Evolutionary conservation across 2,797 vertebrate species (phyloP), one percentile per base, ranked within the genome.

Genomic region (Coregonus suidteri): DNA sequence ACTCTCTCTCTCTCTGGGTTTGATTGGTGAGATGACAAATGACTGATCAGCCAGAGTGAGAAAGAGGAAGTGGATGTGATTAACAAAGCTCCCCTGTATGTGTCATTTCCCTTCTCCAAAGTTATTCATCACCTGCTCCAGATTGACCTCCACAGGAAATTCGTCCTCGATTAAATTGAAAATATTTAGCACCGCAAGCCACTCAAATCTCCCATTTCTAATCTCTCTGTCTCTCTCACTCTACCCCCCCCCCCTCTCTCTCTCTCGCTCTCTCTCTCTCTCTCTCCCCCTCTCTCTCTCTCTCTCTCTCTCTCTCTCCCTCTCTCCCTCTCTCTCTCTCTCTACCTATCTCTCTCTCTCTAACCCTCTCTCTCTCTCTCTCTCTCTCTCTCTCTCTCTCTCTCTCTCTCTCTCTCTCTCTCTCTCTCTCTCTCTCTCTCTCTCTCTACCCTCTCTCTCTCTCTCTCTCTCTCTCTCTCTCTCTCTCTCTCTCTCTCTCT

Each of bases 91-190:
- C 31, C 18, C 30, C 15, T 56, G 70, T 72, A 56, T 16, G 52
- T 73, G 71, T 73, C 71, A 56, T 30, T 34, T 53, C 71, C 52
- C 56, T 1, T 35, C 52, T 54, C 3, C 13, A 30, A 52, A 56
- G 52, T 56, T 31, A 34, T 73, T 73, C 30, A 73, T 73, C 71
- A 73, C 25, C 30, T 35, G 52, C 25, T 31, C 7, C 52, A 73
- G 52, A 73, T 53, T 73, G 71, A 73, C 71, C 71, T 73, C 71
- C 52, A 35, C 52, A 54, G 71, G 52, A 56, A 56, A 53, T 16
- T 4, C 31, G 7, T 73, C 6, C 52, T 18, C 31, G 16, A 56
- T 35, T 73, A 34, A 73, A 73, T 34, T 31, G 25, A 25, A 25
- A 25, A 25, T 25, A 25, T 25, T 25, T 25, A 25, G 52, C 16